Conservation (phyloP, 2,113 vertebrate genomes). For the Pleuronectes platessa region DNA sequence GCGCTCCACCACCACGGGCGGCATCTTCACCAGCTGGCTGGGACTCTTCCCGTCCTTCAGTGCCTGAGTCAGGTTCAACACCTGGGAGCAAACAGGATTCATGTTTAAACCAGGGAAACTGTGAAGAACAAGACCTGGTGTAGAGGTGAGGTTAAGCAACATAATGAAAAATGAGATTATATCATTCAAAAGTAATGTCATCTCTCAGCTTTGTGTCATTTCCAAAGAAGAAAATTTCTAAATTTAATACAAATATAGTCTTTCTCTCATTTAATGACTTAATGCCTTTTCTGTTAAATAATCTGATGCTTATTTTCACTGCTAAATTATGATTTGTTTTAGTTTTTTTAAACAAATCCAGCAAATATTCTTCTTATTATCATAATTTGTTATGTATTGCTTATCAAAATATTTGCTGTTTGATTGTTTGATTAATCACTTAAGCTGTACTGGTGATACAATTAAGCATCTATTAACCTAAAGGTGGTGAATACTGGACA, state of each 20-base stretch:
- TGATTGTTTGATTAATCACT: no score
- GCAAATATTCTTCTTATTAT: no score
- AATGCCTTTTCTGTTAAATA: no score
- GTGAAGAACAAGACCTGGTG: neutral
- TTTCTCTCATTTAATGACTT: neutral
- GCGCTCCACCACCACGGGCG: constrained; percentile 93
- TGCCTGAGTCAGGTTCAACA: constrained; percentile 95
- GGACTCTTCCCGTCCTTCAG: constrained; percentile 93
- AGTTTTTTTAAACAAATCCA: no score
- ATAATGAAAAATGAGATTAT: neutral
- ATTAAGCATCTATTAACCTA: no score
- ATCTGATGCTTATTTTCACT: no score
- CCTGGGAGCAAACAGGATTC: constrained; percentile 74
- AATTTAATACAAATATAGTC: neutral
- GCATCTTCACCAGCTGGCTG: constrained; percentile 96
- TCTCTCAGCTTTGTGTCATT: neutral
- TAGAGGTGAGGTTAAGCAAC: neutral
- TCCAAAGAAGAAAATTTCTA: neutral
- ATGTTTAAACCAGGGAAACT: neutral
- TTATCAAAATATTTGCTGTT: no score
- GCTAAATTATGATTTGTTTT: no score
- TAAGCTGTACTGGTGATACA: no score
- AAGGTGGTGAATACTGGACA: no score
- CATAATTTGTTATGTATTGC: no score
- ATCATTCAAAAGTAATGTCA: neutral